Conservation (phyloP, 92 coral and sea anemone species). For the Porites lobata region DNA sequence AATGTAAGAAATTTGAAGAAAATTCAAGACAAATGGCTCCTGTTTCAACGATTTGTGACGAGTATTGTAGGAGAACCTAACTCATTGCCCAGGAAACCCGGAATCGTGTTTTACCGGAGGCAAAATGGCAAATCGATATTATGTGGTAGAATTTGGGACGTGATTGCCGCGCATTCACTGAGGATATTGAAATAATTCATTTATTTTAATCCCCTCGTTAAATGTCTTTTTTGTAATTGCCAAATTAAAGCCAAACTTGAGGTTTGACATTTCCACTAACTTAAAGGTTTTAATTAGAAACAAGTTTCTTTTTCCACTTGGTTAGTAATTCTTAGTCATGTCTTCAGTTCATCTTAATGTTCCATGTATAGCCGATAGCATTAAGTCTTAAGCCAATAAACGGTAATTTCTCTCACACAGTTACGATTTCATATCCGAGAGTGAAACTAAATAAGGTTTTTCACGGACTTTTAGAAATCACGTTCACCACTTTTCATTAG, state of each 20-base stretch:
- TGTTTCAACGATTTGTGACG: no score
- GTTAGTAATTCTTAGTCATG: no score
- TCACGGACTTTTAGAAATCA: background rate
- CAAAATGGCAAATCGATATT: no score
- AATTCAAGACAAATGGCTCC: no score
- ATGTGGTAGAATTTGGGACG: background rate
- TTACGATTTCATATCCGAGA: background rate
- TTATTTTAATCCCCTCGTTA: background rate
- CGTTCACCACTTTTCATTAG: background rate
- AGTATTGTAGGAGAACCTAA: no score
- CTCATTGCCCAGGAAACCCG: no score
- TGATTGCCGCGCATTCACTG: background rate
- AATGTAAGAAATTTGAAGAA: no score
- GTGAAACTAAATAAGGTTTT: background rate
- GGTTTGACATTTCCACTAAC: background rate
- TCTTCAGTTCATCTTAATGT: no score
- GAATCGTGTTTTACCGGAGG: no score
- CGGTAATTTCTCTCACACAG: background rate
- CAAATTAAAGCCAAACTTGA: background rate
- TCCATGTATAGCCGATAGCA: background rate
- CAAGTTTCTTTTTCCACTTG: no score
- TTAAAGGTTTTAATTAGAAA: background rate
- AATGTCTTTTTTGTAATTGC: slow-evolving; percentile 4
- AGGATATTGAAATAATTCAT: background rate
- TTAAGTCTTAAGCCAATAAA: background rate